A percentile compares a stretch with the other conserved stretches of the same genome.
These are phyloP conservation scores for Melanerpes formicivorus DNA, from an alignment of 2,113 vertebrate genomes.

Conservation along the genomic window DNA sequence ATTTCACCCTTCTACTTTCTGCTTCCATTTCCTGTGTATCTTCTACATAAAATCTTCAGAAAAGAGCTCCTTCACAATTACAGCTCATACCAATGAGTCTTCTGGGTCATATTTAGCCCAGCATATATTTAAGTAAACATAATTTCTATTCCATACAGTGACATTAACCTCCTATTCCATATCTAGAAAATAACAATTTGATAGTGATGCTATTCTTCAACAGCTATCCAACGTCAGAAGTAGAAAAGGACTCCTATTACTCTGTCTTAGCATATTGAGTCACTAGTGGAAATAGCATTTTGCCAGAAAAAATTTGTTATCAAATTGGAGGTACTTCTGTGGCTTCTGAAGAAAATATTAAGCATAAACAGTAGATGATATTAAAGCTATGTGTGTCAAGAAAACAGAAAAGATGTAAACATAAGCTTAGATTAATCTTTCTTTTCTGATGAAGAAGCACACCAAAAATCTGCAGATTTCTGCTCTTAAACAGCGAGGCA, in stretches of 20 bases:
- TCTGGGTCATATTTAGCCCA: neutral
- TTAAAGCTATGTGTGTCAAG: neutral
- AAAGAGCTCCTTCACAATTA: neutral
- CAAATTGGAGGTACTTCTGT: neutral
- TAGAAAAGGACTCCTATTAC: neutral
- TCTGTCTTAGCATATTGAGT: neutral
- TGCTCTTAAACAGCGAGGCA: neutral
- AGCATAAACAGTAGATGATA: neutral
- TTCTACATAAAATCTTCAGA: neutral
- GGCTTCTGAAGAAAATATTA: neutral
- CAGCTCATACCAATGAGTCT: neutral
- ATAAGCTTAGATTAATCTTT: neutral
- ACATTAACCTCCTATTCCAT: neutral
- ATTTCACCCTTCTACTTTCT: neutral
- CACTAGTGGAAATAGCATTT: neutral
- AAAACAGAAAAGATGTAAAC: neutral
- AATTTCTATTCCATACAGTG: neutral
- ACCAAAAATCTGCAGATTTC: neutral
- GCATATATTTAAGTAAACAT: neutral
- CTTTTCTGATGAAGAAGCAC: neutral
- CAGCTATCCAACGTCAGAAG: neutral
- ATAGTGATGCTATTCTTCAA: neutral
- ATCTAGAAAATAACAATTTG: neutral
- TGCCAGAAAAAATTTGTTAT: neutral
- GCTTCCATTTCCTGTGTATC: neutral